phyloP scores from a whole-genome alignment of 2,888 invertebrate species.

The Zygogramma bicolorata region DNA sequence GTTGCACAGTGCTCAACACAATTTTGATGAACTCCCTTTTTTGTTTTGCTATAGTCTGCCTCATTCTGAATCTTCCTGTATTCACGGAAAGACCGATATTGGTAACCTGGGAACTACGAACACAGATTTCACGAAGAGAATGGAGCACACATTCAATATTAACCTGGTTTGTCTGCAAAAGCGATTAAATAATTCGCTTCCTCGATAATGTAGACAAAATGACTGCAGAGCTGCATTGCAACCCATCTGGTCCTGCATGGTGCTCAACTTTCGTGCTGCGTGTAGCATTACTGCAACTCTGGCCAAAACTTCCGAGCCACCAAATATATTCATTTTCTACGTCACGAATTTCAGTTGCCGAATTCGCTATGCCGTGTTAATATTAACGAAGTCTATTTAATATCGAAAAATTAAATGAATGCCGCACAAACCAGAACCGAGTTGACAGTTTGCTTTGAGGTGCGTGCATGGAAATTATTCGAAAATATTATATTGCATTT shows the following conservation, averaged over 20 bases:
- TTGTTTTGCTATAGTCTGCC: no score
- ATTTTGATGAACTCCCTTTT: no score
- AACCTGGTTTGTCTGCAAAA: conserved; percentile 62
- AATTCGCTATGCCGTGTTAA: conserved; percentile 46
- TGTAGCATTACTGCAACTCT: conserved; percentile 20
- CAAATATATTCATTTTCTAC: conserved; percentile 40
- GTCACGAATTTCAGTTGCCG: conserved; percentile 34
- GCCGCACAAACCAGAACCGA: conserved; percentile 39
- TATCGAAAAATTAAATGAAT: conserved; percentile 57
- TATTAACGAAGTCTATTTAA: conserved; percentile 56
- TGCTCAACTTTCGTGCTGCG: conserved; percentile 42
- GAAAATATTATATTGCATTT: conserved; percentile 16
- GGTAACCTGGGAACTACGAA: neutral
- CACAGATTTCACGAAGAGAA: neutral
- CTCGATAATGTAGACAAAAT: conserved; percentile 62
- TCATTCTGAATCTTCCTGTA: no score
- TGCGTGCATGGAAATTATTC: conserved; percentile 36
- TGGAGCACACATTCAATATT: conserved; percentile 55
- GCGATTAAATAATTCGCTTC: conserved; percentile 64
- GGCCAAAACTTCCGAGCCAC: conserved; percentile 19
- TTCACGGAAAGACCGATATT: neutral
- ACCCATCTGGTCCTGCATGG: conserved; percentile 50
- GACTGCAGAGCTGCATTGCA: conserved; percentile 53
- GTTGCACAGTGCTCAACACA: no score
- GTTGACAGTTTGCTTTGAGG: conserved; percentile 42